phyloP scores from a whole-genome alignment of 2,113 vertebrate genomes.

The Antechinus stuartii region DNA sequence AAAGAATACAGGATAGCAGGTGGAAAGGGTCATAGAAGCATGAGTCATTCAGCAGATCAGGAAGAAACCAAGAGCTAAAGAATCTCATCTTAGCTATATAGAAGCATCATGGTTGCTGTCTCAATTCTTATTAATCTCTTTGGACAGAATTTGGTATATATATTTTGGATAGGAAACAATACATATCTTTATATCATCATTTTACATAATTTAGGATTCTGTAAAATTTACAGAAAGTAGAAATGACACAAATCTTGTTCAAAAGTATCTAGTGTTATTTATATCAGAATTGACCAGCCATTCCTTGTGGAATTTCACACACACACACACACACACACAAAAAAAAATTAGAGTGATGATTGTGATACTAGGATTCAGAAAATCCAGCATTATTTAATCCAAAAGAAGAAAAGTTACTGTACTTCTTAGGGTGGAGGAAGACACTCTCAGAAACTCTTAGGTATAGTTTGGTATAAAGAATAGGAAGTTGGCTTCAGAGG shows the following conservation, averaged over 20 bases:
- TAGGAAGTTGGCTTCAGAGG: not conserved
- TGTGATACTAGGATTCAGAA: not conserved
- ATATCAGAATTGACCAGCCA: not conserved
- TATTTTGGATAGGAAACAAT: not conserved
- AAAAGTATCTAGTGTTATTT: not conserved
- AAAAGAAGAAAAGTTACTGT: not conserved
- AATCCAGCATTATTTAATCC: not conserved
- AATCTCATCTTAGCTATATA: not conserved
- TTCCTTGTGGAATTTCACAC: not conserved
- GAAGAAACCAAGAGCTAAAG: not conserved
- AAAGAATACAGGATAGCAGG: not conserved
- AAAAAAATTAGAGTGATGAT: not conserved
- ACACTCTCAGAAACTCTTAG: not conserved
- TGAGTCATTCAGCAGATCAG: not conserved
- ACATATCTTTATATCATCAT: fast-evolving
- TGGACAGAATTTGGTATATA: not conserved
- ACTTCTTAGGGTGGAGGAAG: not conserved
- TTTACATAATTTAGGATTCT: not conserved
- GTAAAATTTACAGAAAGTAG: not conserved
- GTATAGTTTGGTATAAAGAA: not conserved
- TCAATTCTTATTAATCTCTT: not conserved
- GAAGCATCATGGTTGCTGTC: not conserved
- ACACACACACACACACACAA: not conserved
- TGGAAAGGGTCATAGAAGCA: not conserved
- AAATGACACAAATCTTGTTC: not conserved